Conservation (phyloP, 2,888 invertebrate species). For the Trachelus troglodyta region DNA sequence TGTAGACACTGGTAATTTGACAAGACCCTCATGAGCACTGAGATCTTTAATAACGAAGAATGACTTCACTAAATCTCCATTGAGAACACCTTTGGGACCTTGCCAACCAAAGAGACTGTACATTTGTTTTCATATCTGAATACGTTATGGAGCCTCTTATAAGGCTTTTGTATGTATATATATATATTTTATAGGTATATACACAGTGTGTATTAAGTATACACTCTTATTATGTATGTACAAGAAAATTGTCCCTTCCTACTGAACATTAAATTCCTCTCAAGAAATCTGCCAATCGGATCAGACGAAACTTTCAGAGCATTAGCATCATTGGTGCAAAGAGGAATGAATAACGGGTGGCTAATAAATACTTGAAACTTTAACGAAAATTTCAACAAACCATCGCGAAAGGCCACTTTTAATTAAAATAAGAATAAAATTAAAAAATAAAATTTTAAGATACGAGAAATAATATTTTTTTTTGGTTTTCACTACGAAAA, state of each 20-base stretch:
- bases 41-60: conserved; percentile 15
- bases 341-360: background rate
- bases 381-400: background rate
- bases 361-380: background rate
- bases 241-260: background rate
- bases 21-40: background rate
- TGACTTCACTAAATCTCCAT: conserved; percentile 16
- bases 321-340: background rate
- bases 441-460: too few relatives aligned
- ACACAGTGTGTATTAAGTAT: background rate
- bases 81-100: background rate
- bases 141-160: background rate
- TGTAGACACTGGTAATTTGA: background rate
- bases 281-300: background rate
- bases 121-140: background rate
- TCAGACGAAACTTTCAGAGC: background rate
- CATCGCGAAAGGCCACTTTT: background rate
- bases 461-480: background rate
- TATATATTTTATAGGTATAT: background rate
- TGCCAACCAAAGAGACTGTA: background rate
- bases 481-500: background rate
- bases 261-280: background rate
- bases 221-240: background rate
- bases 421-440: too few relatives aligned
- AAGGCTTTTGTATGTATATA: background rate